Percentiles rank a stretch among this genome's conserved stretches.
Conservation (phyloP, 1,140 invertebrate genomes). For the Drosophila pruinosa region DNA sequence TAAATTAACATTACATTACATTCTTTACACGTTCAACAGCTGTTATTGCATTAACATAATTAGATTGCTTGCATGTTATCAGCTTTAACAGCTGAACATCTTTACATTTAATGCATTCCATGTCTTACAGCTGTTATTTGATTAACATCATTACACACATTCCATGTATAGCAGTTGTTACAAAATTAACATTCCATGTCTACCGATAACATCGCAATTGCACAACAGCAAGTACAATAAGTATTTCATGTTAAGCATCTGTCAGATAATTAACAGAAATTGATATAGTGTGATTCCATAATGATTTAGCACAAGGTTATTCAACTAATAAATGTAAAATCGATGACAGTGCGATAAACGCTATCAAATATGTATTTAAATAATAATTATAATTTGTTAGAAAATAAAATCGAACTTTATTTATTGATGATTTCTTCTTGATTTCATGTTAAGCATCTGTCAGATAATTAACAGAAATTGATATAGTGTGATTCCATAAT, state of each 20-base stretch:
- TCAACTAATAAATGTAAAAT: not conserved
- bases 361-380: no score
- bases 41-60: not conserved
- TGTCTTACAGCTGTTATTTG: not conserved
- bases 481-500: not conserved
- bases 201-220: no score
- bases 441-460: no score
- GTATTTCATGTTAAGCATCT: not conserved
- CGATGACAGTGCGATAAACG: conserved; percentile 3
- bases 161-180: not conserved
- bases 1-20: not conserved
- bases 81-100: not conserved
- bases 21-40: not conserved
- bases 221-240: no score
- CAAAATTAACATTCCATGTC: not conserved
- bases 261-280: not conserved
- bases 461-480: no score
- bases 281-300: no score
- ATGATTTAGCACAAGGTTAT: not conserved
- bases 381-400: not conserved
- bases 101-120: not conserved
- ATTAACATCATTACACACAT: not conserved
- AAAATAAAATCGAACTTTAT: not conserved
- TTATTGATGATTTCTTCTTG: no score
- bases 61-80: not conserved